Conservation (phyloP, 2,113 vertebrate genomes). For the Coryphaenoides rupestris region DNA sequence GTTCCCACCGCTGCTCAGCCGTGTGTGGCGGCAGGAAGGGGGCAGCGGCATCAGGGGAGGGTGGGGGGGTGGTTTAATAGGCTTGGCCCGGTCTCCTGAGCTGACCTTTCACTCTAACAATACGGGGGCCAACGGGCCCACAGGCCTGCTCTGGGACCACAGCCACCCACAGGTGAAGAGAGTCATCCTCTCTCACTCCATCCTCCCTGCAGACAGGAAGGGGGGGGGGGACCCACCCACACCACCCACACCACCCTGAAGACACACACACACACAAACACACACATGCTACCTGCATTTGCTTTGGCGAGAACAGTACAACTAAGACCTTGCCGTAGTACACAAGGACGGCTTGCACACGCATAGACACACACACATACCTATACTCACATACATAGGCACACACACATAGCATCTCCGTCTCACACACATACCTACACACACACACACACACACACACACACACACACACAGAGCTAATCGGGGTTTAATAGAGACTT, state of each 20-base stretch:
- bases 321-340: no score
- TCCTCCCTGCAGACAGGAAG: constrained; percentile 63
- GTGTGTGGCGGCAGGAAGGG: constrained; percentile 56
- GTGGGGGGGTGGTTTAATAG: constrained; percentile 52
- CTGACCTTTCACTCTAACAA: constrained; percentile 91
- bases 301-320: no score
- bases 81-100: constrained; percentile 84
- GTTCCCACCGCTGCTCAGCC: constrained; percentile 30
- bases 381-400: no score
- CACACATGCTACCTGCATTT: no score
- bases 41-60: constrained; percentile 60
- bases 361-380: not conserved
- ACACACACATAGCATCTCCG: no score
- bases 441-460: constrained; percentile 36
- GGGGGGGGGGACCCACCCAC: no score
- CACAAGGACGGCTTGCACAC: not conserved
- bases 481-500: not conserved
- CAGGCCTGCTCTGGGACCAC: constrained; percentile 84
- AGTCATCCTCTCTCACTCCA: constrained; percentile 89
- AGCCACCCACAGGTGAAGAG: constrained; percentile 85
- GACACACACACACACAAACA: not conserved
- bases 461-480: constrained; percentile 51
- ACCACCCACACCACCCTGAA: constrained; percentile 23
- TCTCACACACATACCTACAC: constrained; percentile 55
- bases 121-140: constrained; percentile 62